Base-by-base conservation (phyloP, 2,888 invertebrate species). In the Dicroscelio sp. region DNA sequence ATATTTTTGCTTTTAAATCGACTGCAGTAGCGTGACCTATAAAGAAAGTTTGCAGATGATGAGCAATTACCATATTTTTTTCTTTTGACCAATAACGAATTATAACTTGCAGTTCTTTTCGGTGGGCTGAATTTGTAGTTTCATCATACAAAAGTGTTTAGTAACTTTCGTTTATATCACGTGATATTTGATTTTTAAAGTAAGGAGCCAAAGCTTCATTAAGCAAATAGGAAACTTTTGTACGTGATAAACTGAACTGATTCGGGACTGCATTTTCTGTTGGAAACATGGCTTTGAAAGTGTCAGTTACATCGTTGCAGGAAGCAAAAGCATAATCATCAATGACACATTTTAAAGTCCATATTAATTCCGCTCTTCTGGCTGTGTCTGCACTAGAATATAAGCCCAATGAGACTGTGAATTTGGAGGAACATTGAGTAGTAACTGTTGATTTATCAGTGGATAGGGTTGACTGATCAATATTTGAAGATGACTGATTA, bases 21-120 rank as follows among this genome's bases (percentile, higher is more conserved):
- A 83, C 76, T 5, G 75, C 76, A 17, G 43, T 83, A 17, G 76
- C 83, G 25, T 83, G 71, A 33, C 60, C 88, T 52, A 88, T 83
- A 43, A 83, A 88, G 69, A 82, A 88, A 0, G 63, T 88, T 52
- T 83, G 31, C 10, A 82, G 17, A 20, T 83, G 76, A 69, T 69
- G 67, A 23, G 55, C 25, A 17, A 86, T 55, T 1, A 86, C 38
- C 31, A 43, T 55, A 25, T 65, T 23, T 2, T 52, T 25, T 8
- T 31, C n/a, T 14, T 71, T 52, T n/a, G 73, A 86, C 79, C 86
- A 86, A 65, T 86, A 86, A 4, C 79, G 43, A 27, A 80, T 23
- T 31, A 71, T 30, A 55, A 86, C 55, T 31, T 86, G 63, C 31
- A 86, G 25, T 55, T 86, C 86, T 60, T 86, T 86, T 33, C 30